Base-by-base conservation (phyloP, 2,888 invertebrate genomes). In the Drosophila koepferae region DNA sequence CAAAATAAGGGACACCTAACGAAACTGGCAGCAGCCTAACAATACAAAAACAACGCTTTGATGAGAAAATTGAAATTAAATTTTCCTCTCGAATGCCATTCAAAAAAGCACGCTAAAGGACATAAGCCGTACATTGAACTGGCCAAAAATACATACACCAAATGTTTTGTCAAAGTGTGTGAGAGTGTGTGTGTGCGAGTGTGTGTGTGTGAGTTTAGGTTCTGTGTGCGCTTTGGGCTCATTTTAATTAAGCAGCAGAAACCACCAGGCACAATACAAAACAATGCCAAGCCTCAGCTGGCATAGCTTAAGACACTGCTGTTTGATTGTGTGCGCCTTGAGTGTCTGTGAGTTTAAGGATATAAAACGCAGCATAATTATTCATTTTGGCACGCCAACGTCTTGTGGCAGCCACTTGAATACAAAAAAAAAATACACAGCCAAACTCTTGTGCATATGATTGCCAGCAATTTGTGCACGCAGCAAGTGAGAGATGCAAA, bases 21-120 rank as follows among this genome's bases (percentile, higher is more conserved):
- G 55, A 56, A 63, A 38, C 38, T 23, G 53, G 23, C 41, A 49
- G 43, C 34, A 31, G 41, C 14, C 38, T 16, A 28, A 28, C 28
- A 28, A 28, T 1, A 40, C 38, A 40, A 40, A 34, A 36, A 10
- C 40, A 36, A 40, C 51, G 43, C 10, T 48, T 70, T 86, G 84
- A 82, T 86, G 80, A 58, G 76, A 74, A 84, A 86, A 72, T 86
- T 72, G 72, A 89, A 86, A 84, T 81, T 77, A 84, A 60, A 86
- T 80, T 80, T 76, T 70, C 59, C 56, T 72, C 68, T 56, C 65
- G 66, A 80, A 80, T 86, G 72, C 9, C 70, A 82, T 77, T 71
- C 41, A 64, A 80, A 82, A 72, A 46, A 58, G 53, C 31, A 48
- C 53, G 46, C 64, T 71, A 77, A 83, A 73, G 80, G 73, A 75